Percentiles rank a stretch among this genome's conserved stretches.
These are phyloP conservation scores for Spatula versicolor DNA, from an alignment of 2,797 vertebrate species.

Conservation along the genomic window DNA sequence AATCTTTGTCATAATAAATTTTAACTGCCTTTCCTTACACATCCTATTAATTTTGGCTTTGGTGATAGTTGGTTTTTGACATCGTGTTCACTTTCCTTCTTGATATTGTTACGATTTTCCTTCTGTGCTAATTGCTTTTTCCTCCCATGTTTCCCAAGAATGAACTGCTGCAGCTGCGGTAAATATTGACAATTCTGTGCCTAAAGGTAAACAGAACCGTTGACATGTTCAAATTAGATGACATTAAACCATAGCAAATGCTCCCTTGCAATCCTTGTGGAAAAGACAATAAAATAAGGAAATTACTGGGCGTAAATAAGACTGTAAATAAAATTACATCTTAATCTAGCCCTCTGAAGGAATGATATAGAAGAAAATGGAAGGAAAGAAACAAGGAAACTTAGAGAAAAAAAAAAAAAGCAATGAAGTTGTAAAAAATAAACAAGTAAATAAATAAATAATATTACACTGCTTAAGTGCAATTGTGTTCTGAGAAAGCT, in stretches of 20 bases:
- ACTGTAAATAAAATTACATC: neutral
- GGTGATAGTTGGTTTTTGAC: neutral
- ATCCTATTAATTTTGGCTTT: accelerated
- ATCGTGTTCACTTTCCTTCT: neutral
- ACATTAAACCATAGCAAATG: neutral
- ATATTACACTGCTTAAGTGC: neutral
- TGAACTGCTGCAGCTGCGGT: neutral
- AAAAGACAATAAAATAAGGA: neutral
- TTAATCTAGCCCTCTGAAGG: neutral
- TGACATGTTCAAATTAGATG: neutral
- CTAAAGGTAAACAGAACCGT: neutral
- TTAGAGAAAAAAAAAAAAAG: neutral
- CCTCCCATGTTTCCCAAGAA: neutral
- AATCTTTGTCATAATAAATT: neutral
- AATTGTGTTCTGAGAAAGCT: neutral
- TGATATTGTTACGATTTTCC: neutral
- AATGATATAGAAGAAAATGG: neutral
- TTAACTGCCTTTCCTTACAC: neutral
- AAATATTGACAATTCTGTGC: neutral
- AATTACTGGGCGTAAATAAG: neutral
- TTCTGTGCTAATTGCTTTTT: neutral
- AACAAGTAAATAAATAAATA: too few relatives aligned
- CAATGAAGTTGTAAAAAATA: neutral
- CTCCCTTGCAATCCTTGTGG: neutral
- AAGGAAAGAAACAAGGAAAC: neutral